Evolutionary conservation across 2,797 vertebrate species (phyloP).

Genomic region (Carcharodon carcharias): DNA sequence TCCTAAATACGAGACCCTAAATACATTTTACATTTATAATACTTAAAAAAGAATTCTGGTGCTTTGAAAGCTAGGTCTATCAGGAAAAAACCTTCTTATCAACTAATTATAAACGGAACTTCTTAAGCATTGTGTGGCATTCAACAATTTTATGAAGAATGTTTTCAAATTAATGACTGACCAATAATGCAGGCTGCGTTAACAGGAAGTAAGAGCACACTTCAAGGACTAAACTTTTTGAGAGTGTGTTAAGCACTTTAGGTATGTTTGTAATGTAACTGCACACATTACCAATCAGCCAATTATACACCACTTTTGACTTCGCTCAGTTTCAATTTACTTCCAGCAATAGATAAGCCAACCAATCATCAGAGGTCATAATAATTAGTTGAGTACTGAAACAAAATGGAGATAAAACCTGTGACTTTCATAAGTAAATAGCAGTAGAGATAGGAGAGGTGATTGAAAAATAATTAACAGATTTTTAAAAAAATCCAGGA

Average conservation of each 20-base stretch:
- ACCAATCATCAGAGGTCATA: neutral
- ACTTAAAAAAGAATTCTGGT: neutral
- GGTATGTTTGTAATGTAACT: neutral
- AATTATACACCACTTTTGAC: neutral
- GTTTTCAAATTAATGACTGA: neutral
- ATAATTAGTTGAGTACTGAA: neutral
- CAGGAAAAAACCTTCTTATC: neutral
- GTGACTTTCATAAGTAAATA: neutral
- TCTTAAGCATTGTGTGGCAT: neutral
- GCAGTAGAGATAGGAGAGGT: neutral
- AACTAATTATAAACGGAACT: neutral
- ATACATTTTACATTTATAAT: neutral
- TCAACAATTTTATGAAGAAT: neutral
- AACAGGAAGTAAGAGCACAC: neutral
- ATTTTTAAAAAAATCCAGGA: neutral
- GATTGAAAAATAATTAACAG: conserved; percentile 1
- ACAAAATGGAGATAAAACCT: neutral
- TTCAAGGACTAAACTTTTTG: neutral
- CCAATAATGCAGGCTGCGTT: neutral
- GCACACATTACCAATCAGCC: neutral
- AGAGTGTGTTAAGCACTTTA: neutral
- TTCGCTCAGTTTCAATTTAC: conserved; percentile 2
- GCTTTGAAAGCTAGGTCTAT: neutral
- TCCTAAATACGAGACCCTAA: neutral
- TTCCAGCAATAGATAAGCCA: neutral